phyloP scores from a whole-genome alignment of 2,888 invertebrate species.

The Erebia epiphron region DNA sequence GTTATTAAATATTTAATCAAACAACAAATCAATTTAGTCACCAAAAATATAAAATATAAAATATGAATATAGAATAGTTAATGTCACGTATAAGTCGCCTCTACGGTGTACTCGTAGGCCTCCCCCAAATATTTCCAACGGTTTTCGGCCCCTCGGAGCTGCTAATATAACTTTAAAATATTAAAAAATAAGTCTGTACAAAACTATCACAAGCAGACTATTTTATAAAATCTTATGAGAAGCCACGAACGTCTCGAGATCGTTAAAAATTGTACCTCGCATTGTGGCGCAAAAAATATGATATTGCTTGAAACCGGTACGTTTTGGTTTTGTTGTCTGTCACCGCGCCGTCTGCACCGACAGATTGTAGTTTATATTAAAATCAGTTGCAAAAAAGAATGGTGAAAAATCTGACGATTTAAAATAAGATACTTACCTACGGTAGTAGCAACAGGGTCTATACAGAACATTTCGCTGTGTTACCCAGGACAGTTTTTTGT shows the following conservation, averaged over 20 bases:
- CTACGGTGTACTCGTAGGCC: too few relatives aligned
- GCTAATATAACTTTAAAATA: too few relatives aligned
- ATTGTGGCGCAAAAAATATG: conserved; percentile 13
- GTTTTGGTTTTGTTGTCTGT: conserved; percentile 20
- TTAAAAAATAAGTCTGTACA: neutral
- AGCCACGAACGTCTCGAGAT: neutral
- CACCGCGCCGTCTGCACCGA: conserved; percentile 27
- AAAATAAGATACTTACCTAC: neutral
- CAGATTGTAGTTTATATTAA: conserved; percentile 14
- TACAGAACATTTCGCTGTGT: too few relatives aligned
- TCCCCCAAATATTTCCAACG: too few relatives aligned
- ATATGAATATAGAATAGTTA: too few relatives aligned
- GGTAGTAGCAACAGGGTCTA: too few relatives aligned
- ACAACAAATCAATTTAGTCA: neutral
- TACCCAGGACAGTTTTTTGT: too few relatives aligned
- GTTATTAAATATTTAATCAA: too few relatives aligned
- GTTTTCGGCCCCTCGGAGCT: too few relatives aligned
- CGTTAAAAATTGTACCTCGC: conserved; percentile 19
- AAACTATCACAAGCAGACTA: neutral
- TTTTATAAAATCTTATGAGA: neutral
- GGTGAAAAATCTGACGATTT: neutral
- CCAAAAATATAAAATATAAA: too few relatives aligned
- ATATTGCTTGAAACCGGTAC: conserved; percentile 13
- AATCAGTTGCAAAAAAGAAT: neutral
- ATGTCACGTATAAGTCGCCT: too few relatives aligned